Conservation (phyloP, 2,113 vertebrate species). For the Oophaga pumilio region DNA sequence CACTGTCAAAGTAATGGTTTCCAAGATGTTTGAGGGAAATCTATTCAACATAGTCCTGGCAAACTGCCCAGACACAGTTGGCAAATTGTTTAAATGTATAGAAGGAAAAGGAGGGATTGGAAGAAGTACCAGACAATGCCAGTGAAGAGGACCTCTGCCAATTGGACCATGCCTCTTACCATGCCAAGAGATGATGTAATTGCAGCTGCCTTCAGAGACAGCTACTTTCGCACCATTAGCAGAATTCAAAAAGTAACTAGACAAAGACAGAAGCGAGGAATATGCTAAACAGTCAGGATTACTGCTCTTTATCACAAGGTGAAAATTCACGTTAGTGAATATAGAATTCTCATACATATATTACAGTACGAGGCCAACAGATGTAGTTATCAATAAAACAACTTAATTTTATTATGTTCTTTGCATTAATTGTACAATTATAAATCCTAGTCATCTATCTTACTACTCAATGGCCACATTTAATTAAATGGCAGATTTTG, state of each 20-base stretch:
- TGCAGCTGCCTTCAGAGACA: conserved; percentile 44
- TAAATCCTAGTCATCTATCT: too few relatives aligned
- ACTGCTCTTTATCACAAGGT: neutral
- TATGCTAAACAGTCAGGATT: neutral
- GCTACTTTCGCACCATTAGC: conserved; percentile 34
- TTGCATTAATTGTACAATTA: too few relatives aligned
- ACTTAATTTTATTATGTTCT: too few relatives aligned
- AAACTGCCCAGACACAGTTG: conserved; percentile 41
- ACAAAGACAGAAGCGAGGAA: conserved; percentile 36
- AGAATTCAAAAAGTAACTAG: conserved; percentile 36
- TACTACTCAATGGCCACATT: too few relatives aligned
- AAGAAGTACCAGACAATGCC: conserved; percentile 44
- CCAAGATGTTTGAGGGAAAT: conserved; percentile 53
- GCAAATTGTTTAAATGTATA: conserved; percentile 57
- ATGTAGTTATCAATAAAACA: neutral
- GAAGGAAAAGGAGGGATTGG: conserved; percentile 10
- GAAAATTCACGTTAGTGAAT: neutral
- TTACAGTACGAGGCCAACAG: neutral
- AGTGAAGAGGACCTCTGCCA: conserved; percentile 47
- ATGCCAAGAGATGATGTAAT: conserved; percentile 54
- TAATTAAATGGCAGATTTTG: too few relatives aligned
- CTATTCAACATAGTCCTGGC: conserved; percentile 44
- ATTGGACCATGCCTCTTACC: conserved; percentile 30
- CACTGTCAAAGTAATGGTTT: conserved; percentile 53
- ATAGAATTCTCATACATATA: neutral